phyloP scores from a whole-genome alignment of 30 jellyfish, hydroid and myxozoan species.

The Cassiopea xamachana region DNA sequence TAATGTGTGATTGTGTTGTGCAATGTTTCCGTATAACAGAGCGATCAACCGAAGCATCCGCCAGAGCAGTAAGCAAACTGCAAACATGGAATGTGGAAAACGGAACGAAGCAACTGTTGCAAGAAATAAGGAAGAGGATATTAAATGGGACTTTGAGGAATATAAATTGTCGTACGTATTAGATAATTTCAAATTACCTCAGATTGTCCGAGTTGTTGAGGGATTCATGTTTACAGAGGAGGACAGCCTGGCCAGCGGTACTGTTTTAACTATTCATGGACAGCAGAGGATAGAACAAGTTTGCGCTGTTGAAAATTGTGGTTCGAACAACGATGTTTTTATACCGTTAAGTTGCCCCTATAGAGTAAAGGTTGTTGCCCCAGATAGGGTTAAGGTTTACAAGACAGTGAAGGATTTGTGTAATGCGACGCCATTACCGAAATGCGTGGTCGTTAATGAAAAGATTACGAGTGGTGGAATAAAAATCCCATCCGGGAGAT shows the following conservation, averaged over 20 bases:
- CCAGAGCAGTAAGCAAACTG: neutral
- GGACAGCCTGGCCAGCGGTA: conserved; percentile 96
- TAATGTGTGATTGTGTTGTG: neutral
- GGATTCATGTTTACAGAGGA: conserved; percentile 95
- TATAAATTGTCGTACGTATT: conserved; percentile 67
- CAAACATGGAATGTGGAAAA: neutral
- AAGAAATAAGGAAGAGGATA: conserved; percentile 18
- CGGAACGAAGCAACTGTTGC: neutral
- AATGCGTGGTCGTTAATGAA: conserved; percentile 52
- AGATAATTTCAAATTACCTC: conserved; percentile 91
- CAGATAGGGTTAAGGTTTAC: conserved; percentile 55
- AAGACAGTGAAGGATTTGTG: conserved; percentile 74
- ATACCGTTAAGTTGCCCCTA: conserved; percentile 89
- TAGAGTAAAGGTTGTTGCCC: conserved; percentile 57
- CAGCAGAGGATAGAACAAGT: conserved; percentile 66
- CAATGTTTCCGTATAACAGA: conserved; percentile 60
- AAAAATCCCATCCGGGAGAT: conserved; percentile 51
- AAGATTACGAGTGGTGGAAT: conserved; percentile 27
- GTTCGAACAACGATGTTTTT: conserved; percentile 36
- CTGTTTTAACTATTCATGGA: conserved; percentile 87
- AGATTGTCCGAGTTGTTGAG: conserved; percentile 87
- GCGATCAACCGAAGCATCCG: conserved; percentile 59
- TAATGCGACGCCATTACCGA: conserved; percentile 76
- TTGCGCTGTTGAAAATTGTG: conserved; percentile 65
- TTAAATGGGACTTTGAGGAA: conserved; percentile 82